A percentile compares a stretch with the other conserved stretches of the same genome.
These are phyloP conservation scores for Tetragonisca angustula DNA, from an alignment of 2,888 invertebrate species.

Conservation along the genomic window DNA sequence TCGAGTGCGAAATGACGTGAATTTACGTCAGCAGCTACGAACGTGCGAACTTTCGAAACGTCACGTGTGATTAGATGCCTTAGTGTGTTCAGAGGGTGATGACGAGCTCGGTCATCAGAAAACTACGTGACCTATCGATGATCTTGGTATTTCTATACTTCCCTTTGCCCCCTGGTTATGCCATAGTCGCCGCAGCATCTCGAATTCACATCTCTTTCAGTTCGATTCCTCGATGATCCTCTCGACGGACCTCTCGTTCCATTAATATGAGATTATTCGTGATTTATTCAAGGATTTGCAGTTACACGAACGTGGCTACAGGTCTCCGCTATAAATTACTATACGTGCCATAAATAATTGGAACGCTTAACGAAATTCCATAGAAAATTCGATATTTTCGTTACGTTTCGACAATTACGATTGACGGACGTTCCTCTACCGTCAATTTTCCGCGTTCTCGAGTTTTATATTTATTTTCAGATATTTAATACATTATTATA, in stretches of 20 bases:
- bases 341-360: too few relatives aligned
- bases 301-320: not conserved
- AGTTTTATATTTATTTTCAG: too few relatives aligned
- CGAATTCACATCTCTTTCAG: constrained; percentile 25
- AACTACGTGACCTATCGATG: not conserved
- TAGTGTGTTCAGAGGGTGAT: too few relatives aligned
- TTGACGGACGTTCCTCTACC: too few relatives aligned
- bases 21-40: too few relatives aligned
- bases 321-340: not conserved
- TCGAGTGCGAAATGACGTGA: too few relatives aligned
- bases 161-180: not conserved
- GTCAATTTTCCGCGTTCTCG: too few relatives aligned
- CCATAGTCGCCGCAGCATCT: not conserved
- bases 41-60: not conserved
- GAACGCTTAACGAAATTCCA: too few relatives aligned
- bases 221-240: constrained; percentile 1
- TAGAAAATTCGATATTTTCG: too few relatives aligned
- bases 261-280: not conserved
- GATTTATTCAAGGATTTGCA: not conserved
- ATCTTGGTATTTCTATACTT: constrained; percentile 12
- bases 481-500: too few relatives aligned
- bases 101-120: not conserved
- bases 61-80: not conserved
- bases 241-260: not conserved
- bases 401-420: too few relatives aligned